phyloP scores from a whole-genome alignment of 2,888 invertebrate species.

The Cistogaster globosa region DNA sequence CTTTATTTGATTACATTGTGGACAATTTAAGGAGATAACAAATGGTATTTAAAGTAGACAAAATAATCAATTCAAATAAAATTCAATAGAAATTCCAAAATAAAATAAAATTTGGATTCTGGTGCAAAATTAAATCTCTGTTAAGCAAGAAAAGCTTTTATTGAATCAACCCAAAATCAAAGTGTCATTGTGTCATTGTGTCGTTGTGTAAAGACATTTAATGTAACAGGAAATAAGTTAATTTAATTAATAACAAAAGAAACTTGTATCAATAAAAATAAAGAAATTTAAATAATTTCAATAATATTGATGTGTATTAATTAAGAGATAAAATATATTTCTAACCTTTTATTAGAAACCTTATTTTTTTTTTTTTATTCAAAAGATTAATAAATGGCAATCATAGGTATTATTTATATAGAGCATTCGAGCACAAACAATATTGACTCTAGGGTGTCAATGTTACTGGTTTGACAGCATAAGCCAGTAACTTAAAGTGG shows the following conservation, averaged over 20 bases:
- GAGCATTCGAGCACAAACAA: no score
- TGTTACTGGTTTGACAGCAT: no score
- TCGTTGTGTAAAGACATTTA: background rate
- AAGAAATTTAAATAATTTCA: no score
- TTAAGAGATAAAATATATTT: no score
- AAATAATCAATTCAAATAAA: slow-evolving; percentile 36
- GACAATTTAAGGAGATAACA: slow-evolving; percentile 57
- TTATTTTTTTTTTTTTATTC: no score
- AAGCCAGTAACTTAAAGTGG: no score
- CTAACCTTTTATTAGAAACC: no score
- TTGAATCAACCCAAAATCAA: background rate
- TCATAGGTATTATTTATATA: no score
- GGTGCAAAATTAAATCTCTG: background rate
- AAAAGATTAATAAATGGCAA: no score
- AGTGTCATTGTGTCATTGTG: no score
- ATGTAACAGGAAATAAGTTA: background rate
- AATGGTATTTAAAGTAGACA: slow-evolving; percentile 57
- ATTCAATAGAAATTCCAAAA: background rate
- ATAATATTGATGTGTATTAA: no score
- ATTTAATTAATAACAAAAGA: slow-evolving; percentile 4
- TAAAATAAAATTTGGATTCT: background rate
- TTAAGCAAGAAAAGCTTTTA: background rate
- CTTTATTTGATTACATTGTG: slow-evolving; percentile 65
- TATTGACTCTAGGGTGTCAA: no score
- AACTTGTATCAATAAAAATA: slow-evolving; percentile 1